Base-by-base conservation (phyloP, 1,140 invertebrate species). In the Chironomus tepperi region DNA sequence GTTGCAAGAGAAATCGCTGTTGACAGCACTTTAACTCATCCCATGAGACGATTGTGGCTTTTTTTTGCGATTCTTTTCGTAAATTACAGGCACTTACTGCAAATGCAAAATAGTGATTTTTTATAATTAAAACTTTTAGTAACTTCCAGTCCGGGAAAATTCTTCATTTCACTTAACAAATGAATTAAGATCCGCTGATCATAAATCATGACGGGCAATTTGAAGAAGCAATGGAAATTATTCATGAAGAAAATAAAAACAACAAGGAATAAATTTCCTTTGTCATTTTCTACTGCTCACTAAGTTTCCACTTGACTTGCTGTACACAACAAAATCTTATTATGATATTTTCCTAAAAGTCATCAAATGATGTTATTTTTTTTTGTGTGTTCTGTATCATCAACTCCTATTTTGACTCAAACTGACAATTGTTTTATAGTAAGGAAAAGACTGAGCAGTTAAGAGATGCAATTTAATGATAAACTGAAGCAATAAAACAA, bases 391-490 rank as follows among this genome's bases (percentile, higher is more conserved):
- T 57, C 47, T 57, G 47, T 57, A 57, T 57, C 47, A 57, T 57
- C 47, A 57, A 57, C n/a, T 57, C n/a, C 47, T 57, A 57, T 57
- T 57, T 57, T 57, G 24, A 34, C 24, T 34, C 24, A 34, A 34
- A 34, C 24, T 34, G 24, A 12, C 47, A 57, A 57, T 57, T 57
- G 10, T n/a, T 57, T 15, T 57, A 57, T 12, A 57, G n/a, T 15
- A n/a, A n/a, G 12, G 1, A 12, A 15, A 5, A 47, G 7, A 15
- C 12, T n/a, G 12, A 57, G 47, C 47, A 57, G 47, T 57, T 57
- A 57, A 57, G 47, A 57, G 47, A 57, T 57, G 47, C 47, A 57
- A 57, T 57, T 57, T 57, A 57, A 57, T n/a, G 47, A 57, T 57
- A 57, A 57, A 57, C n/a, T 57, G 47, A 57, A 47, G 12, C 47